These are phyloP conservation scores for Sericinus montela DNA, from an alignment of 2,888 invertebrate species.

Conservation along the genomic window DNA sequence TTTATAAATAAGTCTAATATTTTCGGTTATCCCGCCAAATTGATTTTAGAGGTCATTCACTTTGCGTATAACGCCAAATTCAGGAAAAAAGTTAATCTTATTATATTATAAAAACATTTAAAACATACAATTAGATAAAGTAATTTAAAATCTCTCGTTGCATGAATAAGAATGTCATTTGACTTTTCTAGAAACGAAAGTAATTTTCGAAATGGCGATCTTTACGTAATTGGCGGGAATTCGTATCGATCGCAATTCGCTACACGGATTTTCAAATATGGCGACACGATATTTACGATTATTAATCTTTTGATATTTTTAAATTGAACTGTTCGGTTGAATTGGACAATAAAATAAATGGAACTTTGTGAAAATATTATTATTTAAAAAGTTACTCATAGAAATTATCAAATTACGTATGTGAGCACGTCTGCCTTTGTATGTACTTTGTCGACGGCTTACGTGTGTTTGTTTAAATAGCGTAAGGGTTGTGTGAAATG, in stretches of 20 bases:
- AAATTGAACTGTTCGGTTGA: background rate
- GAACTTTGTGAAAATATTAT: constrained; percentile 15
- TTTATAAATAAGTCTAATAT: too few species aligned
- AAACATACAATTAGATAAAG: too few species aligned
- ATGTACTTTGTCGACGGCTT: constrained; percentile 26
- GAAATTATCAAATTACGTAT: constrained; percentile 51
- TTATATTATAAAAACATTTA: too few species aligned
- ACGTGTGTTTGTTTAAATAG: constrained; percentile 17
- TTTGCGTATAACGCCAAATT: too few species aligned
- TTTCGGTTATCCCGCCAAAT: too few species aligned
- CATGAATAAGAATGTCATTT: too few species aligned
- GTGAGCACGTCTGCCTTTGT: constrained; percentile 33
- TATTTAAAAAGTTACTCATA: constrained; percentile 39
- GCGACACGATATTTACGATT: background rate
- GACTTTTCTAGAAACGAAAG: too few species aligned
- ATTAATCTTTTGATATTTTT: background rate
- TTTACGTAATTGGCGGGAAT: background rate
- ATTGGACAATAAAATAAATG: constrained; percentile 9
- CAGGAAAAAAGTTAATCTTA: too few species aligned
- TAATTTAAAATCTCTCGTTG: too few species aligned
- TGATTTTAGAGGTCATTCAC: too few species aligned
- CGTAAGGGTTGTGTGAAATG: constrained; percentile 5
- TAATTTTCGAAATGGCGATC: background rate
- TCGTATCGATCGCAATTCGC: background rate
- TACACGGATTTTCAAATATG: background rate